Evolutionary conservation across 2,797 vertebrate genomes (phyloP).

Genomic region (Betta splendens): DNA sequence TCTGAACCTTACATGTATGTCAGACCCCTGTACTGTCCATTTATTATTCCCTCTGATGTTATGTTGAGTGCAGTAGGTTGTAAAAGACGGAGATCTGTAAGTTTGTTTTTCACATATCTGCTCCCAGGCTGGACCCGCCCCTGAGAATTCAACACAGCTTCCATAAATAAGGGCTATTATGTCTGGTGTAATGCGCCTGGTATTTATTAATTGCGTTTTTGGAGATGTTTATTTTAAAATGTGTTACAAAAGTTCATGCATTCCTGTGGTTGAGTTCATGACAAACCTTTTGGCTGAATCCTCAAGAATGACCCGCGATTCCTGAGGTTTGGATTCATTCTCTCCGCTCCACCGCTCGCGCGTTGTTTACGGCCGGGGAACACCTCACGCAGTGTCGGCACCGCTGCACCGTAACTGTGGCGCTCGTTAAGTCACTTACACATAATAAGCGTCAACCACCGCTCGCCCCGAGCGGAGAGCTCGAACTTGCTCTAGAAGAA

Average conservation of each 20-base stretch:
- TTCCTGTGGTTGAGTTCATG: slow-evolving; percentile 40
- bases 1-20: too few relatives aligned
- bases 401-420: slow-evolving; percentile 4
- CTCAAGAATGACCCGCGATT: slow-evolving; percentile 27
- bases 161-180: slow-evolving; percentile 62
- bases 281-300: slow-evolving; percentile 24
- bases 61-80: slow-evolving; percentile 27
- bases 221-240: slow-evolving; percentile 49
- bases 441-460: neutral
- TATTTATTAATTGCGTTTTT: slow-evolving; percentile 60
- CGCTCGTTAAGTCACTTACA: neutral
- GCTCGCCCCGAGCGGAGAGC: slow-evolving; percentile 14
- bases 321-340: slow-evolving; percentile 22
- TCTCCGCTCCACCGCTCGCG: slow-evolving; percentile 9
- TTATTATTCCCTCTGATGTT: slow-evolving; percentile 36
- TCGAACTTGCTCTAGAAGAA: slow-evolving; percentile 18
- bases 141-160: slow-evolving; percentile 37
- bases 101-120: slow-evolving; percentile 61
- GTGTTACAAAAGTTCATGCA: slow-evolving; percentile 35
- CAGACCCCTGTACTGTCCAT: slow-evolving; percentile 50
- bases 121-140: slow-evolving; percentile 50
- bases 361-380: slow-evolving; percentile 27
- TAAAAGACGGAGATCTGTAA: slow-evolving; percentile 33
- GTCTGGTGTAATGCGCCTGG: slow-evolving; percentile 33
- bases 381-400: slow-evolving; percentile 6